A percentile compares a stretch with the other conserved stretches of the same genome.
Conservation (phyloP, 2,888 invertebrate species). For the Drosophila flavopinicola region DNA sequence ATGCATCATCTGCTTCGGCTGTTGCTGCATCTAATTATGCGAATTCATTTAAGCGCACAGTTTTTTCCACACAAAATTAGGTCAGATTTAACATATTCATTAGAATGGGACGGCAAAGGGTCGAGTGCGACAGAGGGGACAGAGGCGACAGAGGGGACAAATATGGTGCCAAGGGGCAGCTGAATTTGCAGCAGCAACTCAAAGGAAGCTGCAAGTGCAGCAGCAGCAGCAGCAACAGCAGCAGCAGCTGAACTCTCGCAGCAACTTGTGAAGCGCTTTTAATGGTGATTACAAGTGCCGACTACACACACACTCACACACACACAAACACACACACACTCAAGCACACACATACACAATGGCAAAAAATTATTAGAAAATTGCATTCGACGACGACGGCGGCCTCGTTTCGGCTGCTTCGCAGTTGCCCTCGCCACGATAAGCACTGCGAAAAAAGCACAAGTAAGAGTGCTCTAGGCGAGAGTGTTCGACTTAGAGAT, state of each 20-base stretch:
- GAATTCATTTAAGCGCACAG: conserved; percentile 75
- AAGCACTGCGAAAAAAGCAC: conserved; percentile 55
- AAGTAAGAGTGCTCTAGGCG: neutral
- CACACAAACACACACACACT: conserved; percentile 20
- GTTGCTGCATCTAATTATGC: conserved; percentile 74
- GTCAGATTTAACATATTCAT: conserved; percentile 80
- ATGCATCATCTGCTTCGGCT: neutral
- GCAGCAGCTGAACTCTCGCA: conserved; percentile 47
- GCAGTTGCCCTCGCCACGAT: conserved; percentile 74
- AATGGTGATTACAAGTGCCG: conserved; percentile 76
- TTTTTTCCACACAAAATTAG: conserved; percentile 64
- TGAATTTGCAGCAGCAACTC: conserved; percentile 31
- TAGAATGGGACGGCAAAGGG: conserved; percentile 47
- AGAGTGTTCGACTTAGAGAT: neutral
- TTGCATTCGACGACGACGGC: conserved; percentile 69
- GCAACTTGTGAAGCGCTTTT: conserved; percentile 69
- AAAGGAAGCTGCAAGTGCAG: conserved; percentile 65
- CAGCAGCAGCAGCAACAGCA: conserved; percentile 29
- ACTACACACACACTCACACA: conserved; percentile 23
- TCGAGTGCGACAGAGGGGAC: too few species aligned
- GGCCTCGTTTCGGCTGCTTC: conserved; percentile 73
- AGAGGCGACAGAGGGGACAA: conserved; percentile 10
- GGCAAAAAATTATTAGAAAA: conserved; percentile 75
- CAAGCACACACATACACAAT: conserved; percentile 23
- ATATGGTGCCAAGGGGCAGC: conserved; percentile 53